phyloP scores from a whole-genome alignment of 2,113 vertebrate genomes.

The Colius striatus region DNA sequence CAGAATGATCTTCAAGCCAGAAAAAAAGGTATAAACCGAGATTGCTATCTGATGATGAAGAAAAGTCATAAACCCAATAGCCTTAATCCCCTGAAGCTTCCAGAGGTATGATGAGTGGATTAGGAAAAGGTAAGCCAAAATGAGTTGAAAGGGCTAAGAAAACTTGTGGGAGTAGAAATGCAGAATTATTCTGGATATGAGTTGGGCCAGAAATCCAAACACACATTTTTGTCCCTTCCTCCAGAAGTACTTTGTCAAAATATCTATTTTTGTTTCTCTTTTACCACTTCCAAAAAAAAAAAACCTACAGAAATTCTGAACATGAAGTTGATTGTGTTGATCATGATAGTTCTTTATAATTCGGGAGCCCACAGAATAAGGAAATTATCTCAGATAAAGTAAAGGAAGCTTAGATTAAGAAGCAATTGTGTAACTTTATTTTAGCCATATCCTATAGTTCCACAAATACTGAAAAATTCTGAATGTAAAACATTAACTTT shows the following conservation, averaged over 20 bases:
- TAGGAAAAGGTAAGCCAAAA: not conserved
- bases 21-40: not conserved
- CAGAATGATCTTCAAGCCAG: not conserved
- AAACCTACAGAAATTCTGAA: not conserved
- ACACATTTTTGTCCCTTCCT: fast-evolving
- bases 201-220: not conserved
- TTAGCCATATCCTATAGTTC: not conserved
- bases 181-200: not conserved
- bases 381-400: not conserved
- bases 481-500: not conserved
- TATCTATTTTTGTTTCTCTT: not conserved
- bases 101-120: not conserved
- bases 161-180: not conserved
- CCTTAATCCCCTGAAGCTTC: not conserved
- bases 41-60: not conserved
- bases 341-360: not conserved
- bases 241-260: not conserved
- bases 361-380: not conserved
- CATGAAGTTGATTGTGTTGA: fast-evolving
- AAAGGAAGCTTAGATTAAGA: not conserved
- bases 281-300: not conserved
- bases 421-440: not conserved
- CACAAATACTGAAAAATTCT: not conserved
- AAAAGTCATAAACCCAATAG: not conserved
- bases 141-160: not conserved